Conservation (phyloP, 2,888 invertebrate genomes). For the Tenthredo livida region DNA sequence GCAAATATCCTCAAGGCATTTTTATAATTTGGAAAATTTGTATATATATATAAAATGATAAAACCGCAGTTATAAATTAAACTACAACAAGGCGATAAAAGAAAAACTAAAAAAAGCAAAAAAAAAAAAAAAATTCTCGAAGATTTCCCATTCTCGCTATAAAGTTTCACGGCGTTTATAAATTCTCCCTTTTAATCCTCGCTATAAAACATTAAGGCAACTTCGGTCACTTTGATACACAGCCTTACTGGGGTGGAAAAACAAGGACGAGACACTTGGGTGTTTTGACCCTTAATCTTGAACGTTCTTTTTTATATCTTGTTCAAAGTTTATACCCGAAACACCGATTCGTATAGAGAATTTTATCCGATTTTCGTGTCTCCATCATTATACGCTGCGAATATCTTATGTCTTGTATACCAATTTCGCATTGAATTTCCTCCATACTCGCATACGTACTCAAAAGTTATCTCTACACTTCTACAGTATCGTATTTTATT, state of each 20-base stretch:
- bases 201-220: neutral
- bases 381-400: neutral
- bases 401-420: neutral
- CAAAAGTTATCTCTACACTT: no score
- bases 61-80: neutral
- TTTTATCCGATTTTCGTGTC: neutral
- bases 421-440: neutral
- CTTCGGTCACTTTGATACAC: neutral
- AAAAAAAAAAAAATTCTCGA: neutral
- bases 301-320: neutral
- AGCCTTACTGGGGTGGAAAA: neutral
- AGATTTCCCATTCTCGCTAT: neutral
- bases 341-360: neutral
- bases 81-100: neutral
- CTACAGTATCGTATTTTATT: neutral
- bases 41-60: neutral
- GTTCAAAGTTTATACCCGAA: neutral
- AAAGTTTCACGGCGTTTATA: neutral
- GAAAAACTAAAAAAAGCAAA: neutral
- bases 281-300: neutral
- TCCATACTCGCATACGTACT: no score
- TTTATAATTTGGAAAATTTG: neutral
- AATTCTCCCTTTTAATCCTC: neutral
- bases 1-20: neutral
- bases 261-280: neutral